Conservation (phyloP, 2,888 invertebrate species). For the Eupithecia insigniata region DNA sequence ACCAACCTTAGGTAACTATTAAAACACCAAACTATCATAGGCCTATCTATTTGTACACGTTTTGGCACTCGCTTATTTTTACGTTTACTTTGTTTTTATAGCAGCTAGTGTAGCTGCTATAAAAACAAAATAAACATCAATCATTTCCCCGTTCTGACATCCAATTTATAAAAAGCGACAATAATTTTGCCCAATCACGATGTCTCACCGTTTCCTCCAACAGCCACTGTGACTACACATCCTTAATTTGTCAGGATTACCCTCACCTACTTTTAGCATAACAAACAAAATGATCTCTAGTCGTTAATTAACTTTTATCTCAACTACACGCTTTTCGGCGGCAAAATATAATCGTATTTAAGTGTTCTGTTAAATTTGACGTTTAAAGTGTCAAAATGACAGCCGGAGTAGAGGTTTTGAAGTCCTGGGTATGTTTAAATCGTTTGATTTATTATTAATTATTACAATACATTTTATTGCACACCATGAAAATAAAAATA, state of each 20-base stretch:
- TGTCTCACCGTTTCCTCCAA: not conserved
- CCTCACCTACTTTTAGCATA: not conserved
- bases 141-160: not conserved
- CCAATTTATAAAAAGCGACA: not conserved
- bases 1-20: too few species aligned
- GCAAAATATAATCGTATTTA: not conserved
- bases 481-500: too few species aligned
- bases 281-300: not conserved
- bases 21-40: not conserved
- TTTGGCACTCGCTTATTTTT: not conserved
- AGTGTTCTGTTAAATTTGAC: not conserved
- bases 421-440: constrained; percentile 11
- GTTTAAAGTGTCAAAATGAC: constrained; percentile 9
- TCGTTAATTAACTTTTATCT: not conserved
- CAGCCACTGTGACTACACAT: not conserved
- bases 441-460: not conserved
- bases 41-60: not conserved
- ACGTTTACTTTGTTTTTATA: too few species aligned
- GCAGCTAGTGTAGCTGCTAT: too few species aligned
- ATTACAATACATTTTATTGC: too few species aligned
- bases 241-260: not conserved
- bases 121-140: not conserved
- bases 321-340: not conserved
- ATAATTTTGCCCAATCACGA: not conserved
- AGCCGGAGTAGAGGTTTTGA: constrained; percentile 1